These are phyloP conservation scores for Alcis repandata DNA, from an alignment of 2,888 invertebrate genomes.

Conservation along the genomic window DNA sequence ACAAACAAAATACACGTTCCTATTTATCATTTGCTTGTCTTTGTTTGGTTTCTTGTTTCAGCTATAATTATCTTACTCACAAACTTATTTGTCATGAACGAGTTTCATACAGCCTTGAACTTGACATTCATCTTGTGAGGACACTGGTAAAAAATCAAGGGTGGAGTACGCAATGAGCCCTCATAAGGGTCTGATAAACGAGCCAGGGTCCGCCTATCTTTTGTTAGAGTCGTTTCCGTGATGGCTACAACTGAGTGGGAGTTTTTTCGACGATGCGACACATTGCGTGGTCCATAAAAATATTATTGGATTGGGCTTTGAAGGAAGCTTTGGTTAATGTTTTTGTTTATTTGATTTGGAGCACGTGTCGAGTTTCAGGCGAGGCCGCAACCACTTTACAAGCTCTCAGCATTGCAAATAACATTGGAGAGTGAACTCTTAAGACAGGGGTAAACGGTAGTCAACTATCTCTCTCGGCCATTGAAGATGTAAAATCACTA, in stretches of 20 bases:
- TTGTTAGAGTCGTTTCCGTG: conserved; percentile 52
- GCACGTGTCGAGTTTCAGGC: background rate
- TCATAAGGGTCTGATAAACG: conserved; percentile 54
- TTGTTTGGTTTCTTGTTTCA: conserved; percentile 2
- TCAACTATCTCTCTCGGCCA: no score
- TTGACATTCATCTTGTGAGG: conserved; percentile 51
- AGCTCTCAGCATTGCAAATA: background rate
- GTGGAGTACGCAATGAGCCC: conserved; percentile 42
- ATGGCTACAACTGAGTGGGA: conserved; percentile 50
- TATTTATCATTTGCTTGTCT: background rate
- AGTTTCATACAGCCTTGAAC: conserved; percentile 41
- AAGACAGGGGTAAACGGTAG: no score
- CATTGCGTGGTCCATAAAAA: conserved; percentile 39
- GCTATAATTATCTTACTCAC: conserved; percentile 6
- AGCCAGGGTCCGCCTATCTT: conserved; percentile 55
- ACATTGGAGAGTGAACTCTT: background rate
- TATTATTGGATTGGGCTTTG: conserved; percentile 38
- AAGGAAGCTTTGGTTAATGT: conserved; percentile 1
- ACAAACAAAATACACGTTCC: background rate
- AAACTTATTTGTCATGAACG: conserved; percentile 6
- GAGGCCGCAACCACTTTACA: background rate
- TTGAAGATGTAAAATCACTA: no score
- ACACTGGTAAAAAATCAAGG: conserved; percentile 46
- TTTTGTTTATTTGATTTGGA: conserved; percentile 4
- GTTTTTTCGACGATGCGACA: conserved; percentile 45